Percentiles rank a stretch among this genome's conserved stretches.
Evolutionary conservation across 2,888 invertebrate species (phyloP).

Genomic region (Cephonodes hylas): DNA sequence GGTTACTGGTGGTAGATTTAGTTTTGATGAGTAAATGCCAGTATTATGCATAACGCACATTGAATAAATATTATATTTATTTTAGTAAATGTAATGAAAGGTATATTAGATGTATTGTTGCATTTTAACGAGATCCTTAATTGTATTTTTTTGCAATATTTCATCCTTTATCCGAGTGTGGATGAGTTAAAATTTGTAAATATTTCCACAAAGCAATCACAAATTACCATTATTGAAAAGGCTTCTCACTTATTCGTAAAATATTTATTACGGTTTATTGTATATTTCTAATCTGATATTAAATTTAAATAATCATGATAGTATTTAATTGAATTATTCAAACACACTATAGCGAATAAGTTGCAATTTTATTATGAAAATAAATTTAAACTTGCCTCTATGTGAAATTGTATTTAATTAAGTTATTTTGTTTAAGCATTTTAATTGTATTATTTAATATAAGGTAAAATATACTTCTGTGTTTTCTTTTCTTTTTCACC

Average conservation of each 20-base stretch:
- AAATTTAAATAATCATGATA: no score
- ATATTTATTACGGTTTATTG: background rate
- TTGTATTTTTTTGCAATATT: background rate
- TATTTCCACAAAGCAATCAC: background rate
- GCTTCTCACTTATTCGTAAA: background rate
- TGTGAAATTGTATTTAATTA: background rate
- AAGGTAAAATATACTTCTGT: background rate
- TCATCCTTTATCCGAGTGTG: no score
- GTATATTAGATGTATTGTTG: no score
- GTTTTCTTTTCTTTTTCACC: background rate
- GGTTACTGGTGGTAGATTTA: constrained; percentile 41
- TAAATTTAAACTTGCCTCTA: background rate
- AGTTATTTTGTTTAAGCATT: background rate
- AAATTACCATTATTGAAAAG: background rate
- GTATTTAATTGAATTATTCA: no score
- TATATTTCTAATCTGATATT: no score
- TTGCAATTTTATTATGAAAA: background rate
- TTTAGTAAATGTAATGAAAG: background rate
- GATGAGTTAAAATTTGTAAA: background rate
- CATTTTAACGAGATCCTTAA: background rate
- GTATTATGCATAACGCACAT: constrained; percentile 1
- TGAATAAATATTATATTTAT: background rate
- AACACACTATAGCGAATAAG: no score
- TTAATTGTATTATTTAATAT: background rate
- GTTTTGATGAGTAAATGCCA: constrained; percentile 2